Evolutionary conservation across 2,113 vertebrate genomes (phyloP), one percentile per base, ranked within the genome.

Genomic region (Psilopogon haemacephalus): DNA sequence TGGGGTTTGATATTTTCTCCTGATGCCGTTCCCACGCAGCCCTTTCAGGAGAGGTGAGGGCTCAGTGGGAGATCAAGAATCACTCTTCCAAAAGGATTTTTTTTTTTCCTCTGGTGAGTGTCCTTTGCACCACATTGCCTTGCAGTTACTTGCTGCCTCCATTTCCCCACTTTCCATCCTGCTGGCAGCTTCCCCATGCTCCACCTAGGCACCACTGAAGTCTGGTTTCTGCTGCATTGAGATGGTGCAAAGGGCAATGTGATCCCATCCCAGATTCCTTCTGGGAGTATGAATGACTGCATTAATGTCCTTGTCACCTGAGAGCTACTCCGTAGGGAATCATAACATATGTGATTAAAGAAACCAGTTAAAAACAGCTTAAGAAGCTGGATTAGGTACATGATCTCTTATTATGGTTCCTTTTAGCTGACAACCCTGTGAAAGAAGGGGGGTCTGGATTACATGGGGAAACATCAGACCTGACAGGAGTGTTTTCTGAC

Each of bases 391-490:
- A 96, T 97, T 97, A 96, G 83, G 84, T 78, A 52, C 73, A 7
- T 88, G 89, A 95, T 95, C 91, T 94, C 82, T 70, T 88, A 28
- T 89, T 96, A 58, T 5, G 82, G 80, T 52, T 85, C 71, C 95
- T 82, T 93, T 89, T 42, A 96, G 89, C 93, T 93, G 95, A 81
- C 82, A 89, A 6, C 75, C 42, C 5, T 0, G 60, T 91, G 82
- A 89, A 94, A 93, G 90, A n/a, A 91, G 70, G 15, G 72, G 91
- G 91, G 84, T 63, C 65, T 90, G 95, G 94, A 93, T 96, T 95
- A 95, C 83, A 76, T 0, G 5, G 59, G 69, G 88, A 38, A 90
- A 82, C 85, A 82, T 93, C 65, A 76, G 88, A 27, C 90, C 37
- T 88, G 89, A 92, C 46, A 8, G 84, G 77, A 82, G 88, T 86